A percentile compares a stretch with the other conserved stretches of the same genome.
Evolutionary conservation across 2,113 vertebrate species (phyloP).

Genomic region (Mirza zaza): DNA sequence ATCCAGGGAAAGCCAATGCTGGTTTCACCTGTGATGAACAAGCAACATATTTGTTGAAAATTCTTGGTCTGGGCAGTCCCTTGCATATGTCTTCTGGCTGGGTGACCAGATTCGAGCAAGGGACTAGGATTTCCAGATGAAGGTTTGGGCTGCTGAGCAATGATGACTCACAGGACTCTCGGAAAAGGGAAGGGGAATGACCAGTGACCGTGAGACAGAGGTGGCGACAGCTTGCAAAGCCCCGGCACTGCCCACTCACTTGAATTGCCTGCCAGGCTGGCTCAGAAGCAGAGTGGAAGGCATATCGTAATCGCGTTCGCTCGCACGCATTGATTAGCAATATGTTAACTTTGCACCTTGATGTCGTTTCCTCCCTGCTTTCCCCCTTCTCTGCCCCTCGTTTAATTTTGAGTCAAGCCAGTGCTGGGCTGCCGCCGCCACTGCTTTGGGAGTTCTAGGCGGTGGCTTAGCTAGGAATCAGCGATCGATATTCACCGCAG

Average conservation of each 20-base stretch:
- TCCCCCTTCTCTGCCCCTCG: not conserved
- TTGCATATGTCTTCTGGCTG: not conserved
- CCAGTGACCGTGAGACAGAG: not conserved
- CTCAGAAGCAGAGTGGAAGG: not conserved
- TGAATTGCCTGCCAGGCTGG: not conserved
- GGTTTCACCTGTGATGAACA: not conserved
- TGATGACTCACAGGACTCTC: not conserved
- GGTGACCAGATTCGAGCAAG: not conserved
- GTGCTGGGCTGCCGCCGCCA: not conserved
- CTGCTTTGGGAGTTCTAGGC: not conserved
- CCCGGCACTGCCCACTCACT: not conserved
- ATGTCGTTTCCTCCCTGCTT: not conserved
- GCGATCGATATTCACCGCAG: not conserved
- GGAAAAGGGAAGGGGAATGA: too few species aligned
- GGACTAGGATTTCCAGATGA: not conserved
- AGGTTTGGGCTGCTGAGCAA: not conserved
- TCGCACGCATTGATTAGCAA: rapidly evolving
- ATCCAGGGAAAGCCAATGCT: not conserved
- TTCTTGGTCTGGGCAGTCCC: not conserved
- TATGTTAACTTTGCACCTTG: not conserved
- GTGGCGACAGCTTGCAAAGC: not conserved
- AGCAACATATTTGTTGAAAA: not conserved
- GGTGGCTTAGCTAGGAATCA: not conserved
- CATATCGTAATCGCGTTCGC: rapidly evolving
- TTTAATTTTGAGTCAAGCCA: not conserved